Evolutionary conservation across 2,113 vertebrate species (phyloP).

Genomic region (Gymnogyps californianus): DNA sequence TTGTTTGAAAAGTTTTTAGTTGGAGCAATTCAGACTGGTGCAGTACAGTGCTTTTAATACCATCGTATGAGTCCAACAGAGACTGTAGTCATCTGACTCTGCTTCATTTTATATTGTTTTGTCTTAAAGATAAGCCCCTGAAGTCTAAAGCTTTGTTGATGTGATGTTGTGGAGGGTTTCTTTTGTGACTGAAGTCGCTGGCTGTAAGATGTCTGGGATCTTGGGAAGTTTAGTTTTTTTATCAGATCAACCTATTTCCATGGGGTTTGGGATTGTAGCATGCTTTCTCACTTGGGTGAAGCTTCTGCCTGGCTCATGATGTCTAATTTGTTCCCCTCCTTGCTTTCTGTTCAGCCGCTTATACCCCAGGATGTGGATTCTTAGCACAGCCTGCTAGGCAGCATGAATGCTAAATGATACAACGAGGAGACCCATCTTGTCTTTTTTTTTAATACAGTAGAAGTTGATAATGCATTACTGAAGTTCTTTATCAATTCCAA

Average conservation of each 20-base stretch:
- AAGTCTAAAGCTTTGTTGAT: not conserved
- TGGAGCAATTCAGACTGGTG: not conserved
- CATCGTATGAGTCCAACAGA: accelerated
- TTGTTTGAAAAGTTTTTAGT: not conserved
- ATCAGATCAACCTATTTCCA: not conserved
- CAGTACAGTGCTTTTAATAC: not conserved
- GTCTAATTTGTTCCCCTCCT: not conserved
- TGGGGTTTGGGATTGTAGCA: accelerated
- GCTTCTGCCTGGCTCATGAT: accelerated
- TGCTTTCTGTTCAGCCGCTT: not conserved
- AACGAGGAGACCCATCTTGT: not conserved
- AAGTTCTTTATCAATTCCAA: not conserved
- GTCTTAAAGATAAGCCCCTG: not conserved
- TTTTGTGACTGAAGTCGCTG: not conserved
- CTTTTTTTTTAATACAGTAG: not conserved
- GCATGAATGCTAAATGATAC: not conserved
- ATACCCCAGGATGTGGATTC: not conserved
- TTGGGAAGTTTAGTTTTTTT: not conserved
- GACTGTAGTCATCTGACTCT: not conserved
- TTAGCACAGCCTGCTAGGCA: not conserved
- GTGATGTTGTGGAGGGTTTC: not conserved
- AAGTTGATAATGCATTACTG: not conserved
- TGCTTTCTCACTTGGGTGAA: not conserved
- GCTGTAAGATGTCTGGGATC: not conserved
- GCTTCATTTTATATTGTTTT: not conserved